Conservation (phyloP, 2,113 vertebrate species). For the Pavo muticus region DNA sequence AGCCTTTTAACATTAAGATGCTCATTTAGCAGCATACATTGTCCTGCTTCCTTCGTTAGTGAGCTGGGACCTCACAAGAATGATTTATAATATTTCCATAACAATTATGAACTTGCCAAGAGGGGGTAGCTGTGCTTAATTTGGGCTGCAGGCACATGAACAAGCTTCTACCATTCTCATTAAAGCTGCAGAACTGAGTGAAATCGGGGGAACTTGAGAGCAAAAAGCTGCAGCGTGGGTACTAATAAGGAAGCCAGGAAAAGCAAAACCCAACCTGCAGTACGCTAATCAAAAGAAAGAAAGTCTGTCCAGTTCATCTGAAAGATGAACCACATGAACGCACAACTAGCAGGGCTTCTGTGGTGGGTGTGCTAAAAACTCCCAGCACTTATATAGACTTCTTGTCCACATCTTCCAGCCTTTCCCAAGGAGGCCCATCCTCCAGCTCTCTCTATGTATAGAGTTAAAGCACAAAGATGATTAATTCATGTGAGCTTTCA, state of each 20-base stretch:
- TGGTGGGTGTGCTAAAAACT: not conserved
- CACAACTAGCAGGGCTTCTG: not conserved
- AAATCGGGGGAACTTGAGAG: not conserved
- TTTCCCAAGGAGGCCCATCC: not conserved
- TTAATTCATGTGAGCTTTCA: constrained; percentile 32
- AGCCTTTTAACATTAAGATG: constrained; percentile 10
- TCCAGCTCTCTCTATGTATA: not conserved
- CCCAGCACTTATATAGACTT: not conserved
- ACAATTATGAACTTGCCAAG: not conserved
- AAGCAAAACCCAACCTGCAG: constrained; percentile 20
- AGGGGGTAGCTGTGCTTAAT: not conserved
- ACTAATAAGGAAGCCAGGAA: not conserved
- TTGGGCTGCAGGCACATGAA: not conserved
- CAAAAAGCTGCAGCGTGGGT: not conserved
- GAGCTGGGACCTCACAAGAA: not conserved
- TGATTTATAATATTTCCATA: constrained; percentile 1
- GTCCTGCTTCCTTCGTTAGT: constrained; percentile 54
- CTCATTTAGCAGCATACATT: constrained; percentile 28
- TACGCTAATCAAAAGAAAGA: not conserved
- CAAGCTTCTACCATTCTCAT: not conserved
- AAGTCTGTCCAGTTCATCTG: not conserved
- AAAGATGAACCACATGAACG: not conserved
- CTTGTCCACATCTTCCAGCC: not conserved
- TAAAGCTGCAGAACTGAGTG: not conserved
- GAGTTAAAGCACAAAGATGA: not conserved